phyloP scores from a whole-genome alignment of 37 sponge, comb jelly and placozoan species.

The Aplysina aerophoba region DNA sequence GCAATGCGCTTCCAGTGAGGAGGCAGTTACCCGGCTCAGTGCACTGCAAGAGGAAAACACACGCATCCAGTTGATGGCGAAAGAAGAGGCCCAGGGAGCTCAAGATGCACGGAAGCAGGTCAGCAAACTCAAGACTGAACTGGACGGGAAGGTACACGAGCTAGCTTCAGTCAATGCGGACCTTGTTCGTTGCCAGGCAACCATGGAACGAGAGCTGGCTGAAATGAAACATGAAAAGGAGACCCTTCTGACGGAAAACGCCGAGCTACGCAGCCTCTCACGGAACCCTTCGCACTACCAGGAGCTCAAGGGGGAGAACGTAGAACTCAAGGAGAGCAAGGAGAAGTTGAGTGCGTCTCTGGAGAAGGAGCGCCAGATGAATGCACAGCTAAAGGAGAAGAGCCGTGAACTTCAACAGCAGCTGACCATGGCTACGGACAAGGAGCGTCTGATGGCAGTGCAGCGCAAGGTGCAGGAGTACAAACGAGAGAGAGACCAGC shows the following conservation, averaged over 20 bases:
- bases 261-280: background rate
- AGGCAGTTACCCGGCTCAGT: background rate
- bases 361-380: slow-evolving; percentile 5
- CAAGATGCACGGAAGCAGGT: background rate
- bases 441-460: background rate
- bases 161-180: slow-evolving; percentile 3
- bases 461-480: slow-evolving; percentile 5
- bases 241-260: background rate
- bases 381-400: background rate
- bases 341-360: background rate
- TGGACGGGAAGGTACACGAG: background rate
- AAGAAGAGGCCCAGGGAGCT: background rate
- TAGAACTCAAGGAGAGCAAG: background rate
- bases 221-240: slow-evolving; percentile 13
- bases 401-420: slow-evolving; percentile 11
- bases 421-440: slow-evolving; percentile 12
- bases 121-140: background rate
- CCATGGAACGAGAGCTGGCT: slow-evolving; percentile 3
- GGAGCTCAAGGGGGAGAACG: slow-evolving; percentile 10
- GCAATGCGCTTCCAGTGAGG: background rate
- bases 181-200: background rate
- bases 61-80: background rate
- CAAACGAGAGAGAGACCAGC: slow-evolving; percentile 11
- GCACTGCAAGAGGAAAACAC: background rate
- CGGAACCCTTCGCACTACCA: background rate